These are phyloP conservation scores for Leptinotarsa texana DNA, from an alignment of 1,140 invertebrate genomes.

Conservation along the genomic window DNA sequence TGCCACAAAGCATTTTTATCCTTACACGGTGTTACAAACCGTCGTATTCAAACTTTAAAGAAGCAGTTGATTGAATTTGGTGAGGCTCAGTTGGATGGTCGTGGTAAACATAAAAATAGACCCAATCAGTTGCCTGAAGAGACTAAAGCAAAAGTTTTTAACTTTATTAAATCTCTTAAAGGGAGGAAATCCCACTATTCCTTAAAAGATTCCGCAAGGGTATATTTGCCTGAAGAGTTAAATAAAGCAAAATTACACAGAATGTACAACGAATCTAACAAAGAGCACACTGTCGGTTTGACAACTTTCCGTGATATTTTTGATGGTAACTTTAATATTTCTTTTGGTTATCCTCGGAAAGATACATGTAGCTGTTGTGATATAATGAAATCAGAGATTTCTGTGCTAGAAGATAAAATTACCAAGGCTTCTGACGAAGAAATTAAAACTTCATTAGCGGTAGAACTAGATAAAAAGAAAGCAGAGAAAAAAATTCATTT, in stretches of 20 bases:
- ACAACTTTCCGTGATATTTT: conserved; percentile 23
- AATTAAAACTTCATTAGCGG: background rate
- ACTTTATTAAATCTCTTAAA: background rate
- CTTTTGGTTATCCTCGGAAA: conserved; percentile 12
- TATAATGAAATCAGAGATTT: background rate
- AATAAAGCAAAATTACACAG: conserved; percentile 7
- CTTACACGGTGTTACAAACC: conserved; percentile 16
- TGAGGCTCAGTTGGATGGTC: background rate
- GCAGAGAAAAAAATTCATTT: background rate
- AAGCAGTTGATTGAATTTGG: background rate
- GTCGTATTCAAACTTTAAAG: background rate
- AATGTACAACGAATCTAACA: conserved; percentile 17
- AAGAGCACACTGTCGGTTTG: conserved; percentile 3
- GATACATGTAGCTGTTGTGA: background rate
- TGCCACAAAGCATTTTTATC: conserved; percentile 23
- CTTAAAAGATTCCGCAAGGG: background rate
- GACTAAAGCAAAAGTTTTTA: background rate
- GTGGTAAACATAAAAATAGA: background rate
- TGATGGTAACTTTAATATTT: conserved; percentile 27
- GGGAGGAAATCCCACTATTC: background rate
- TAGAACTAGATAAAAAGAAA: background rate
- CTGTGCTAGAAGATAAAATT: background rate
- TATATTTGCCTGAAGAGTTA: background rate
- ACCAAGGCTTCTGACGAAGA: background rate
- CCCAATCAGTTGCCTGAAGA: conserved; percentile 23